phyloP scores from a whole-genome alignment of 2,888 invertebrate species.

The Venustoraphidia nigricollis region DNA sequence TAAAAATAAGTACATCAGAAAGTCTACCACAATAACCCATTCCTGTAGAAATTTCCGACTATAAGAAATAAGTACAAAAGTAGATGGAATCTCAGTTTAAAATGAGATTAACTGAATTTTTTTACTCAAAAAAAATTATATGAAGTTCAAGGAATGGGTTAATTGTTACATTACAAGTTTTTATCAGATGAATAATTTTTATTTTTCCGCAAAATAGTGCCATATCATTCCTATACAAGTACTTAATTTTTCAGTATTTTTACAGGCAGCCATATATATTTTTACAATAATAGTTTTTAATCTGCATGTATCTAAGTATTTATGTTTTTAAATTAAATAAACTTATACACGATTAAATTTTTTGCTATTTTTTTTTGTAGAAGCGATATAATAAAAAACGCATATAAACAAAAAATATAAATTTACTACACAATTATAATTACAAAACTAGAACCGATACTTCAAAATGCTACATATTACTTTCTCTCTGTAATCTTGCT shows the following conservation, averaged over 20 bases:
- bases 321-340: neutral
- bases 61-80: no score
- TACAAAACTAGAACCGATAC: constrained; percentile 6
- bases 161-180: no score
- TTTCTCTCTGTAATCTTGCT: constrained; percentile 69
- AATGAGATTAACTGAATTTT: no score
- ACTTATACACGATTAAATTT: neutral
- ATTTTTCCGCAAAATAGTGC: neutral
- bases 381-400: neutral
- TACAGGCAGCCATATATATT: neutral
- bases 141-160: no score
- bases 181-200: no score
- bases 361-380: neutral
- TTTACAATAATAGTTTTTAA: neutral
- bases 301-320: neutral
- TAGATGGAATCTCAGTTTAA: no score
- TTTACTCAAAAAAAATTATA: no score
- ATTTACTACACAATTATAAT: constrained; percentile 6
- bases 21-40: no score
- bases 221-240: neutral
- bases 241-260: constrained; percentile 1
- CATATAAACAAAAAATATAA: constrained; percentile 4
- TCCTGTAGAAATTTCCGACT: no score
- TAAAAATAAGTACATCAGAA: no score
- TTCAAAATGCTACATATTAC: constrained; percentile 37